Conservation (phyloP, 2,888 invertebrate genomes). For the Bombylius discolor region DNA sequence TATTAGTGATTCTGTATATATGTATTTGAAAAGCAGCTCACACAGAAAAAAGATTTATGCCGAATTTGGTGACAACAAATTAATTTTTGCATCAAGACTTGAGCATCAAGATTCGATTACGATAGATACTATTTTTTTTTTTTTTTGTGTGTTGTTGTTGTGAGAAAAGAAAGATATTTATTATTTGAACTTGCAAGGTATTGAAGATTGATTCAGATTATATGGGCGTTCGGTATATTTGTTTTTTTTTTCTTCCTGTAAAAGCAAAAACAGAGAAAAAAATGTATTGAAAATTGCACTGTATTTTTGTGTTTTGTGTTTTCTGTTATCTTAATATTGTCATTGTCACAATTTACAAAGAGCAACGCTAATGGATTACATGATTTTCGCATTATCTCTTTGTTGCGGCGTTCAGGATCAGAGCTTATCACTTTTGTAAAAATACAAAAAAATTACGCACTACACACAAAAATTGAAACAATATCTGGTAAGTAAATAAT, state of each 20-base stretch:
- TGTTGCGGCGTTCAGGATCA: constrained; percentile 30
- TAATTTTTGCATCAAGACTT: constrained; percentile 5
- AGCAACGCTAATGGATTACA: constrained; percentile 38
- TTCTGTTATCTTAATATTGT: constrained; percentile 37
- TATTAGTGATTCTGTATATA: no score
- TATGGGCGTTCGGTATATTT: neutral
- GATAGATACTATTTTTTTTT: no score
- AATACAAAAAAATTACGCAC: constrained; percentile 4
- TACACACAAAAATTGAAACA: neutral
- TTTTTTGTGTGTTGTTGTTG: no score
- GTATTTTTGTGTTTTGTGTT: no score
- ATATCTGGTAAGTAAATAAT: no score
- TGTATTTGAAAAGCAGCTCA: no score
- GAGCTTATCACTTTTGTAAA: constrained; percentile 13
- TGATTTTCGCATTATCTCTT: constrained; percentile 38
- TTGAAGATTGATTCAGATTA: no score
- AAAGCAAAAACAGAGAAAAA: no score
- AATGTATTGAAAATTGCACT: no score
- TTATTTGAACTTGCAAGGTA: no score
- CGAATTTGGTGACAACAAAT: constrained; percentile 8
- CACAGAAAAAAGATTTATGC: constrained; percentile 3
- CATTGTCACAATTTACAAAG: constrained; percentile 38
- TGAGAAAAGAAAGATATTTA: no score
- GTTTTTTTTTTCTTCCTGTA: neutral
- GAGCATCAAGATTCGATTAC: neutral